These are phyloP conservation scores for Proterorhinus semilunaris DNA, from an alignment of 2,113 vertebrate genomes.

Conservation along the genomic window DNA sequence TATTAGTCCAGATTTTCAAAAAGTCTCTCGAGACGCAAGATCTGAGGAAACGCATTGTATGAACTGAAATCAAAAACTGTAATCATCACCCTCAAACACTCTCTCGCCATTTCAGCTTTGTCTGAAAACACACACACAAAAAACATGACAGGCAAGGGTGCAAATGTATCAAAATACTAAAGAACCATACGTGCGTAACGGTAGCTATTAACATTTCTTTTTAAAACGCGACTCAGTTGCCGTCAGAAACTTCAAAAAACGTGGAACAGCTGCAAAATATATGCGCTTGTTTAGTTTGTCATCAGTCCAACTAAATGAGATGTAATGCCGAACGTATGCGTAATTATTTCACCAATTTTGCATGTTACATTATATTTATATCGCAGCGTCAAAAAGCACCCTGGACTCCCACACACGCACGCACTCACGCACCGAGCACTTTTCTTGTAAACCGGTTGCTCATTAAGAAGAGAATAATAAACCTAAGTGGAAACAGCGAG, in stretches of 20 bases:
- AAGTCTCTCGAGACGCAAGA: constrained; percentile 42
- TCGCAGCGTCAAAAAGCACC: constrained; percentile 22
- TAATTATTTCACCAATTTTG: neutral
- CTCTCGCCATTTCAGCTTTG: constrained; percentile 23
- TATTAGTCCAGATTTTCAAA: constrained; percentile 55
- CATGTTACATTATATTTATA: constrained; percentile 19
- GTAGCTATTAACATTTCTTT: neutral
- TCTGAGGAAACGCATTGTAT: constrained; percentile 32
- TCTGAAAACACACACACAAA: constrained; percentile 38
- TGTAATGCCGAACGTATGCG: constrained; percentile 19
- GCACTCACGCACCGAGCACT: neutral
- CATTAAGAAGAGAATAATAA: constrained; percentile 11
- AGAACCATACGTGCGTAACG: neutral
- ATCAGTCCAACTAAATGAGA: neutral
- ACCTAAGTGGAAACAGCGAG: constrained; percentile 13
- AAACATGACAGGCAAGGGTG: constrained; percentile 14
- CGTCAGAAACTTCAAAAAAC: too few species aligned
- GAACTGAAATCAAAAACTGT: constrained; percentile 43
- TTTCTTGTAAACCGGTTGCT: constrained; percentile 24
- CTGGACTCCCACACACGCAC: constrained; percentile 3
- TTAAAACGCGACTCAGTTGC: too few species aligned
- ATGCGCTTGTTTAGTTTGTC: too few species aligned
- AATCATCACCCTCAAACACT: constrained; percentile 31
- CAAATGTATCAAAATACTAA: neutral
- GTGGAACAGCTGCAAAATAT: too few species aligned